These are phyloP conservation scores for Stichopus horrens DNA, from an alignment of 53 echinoderm and acorn worm genomes.

Conservation along the genomic window DNA sequence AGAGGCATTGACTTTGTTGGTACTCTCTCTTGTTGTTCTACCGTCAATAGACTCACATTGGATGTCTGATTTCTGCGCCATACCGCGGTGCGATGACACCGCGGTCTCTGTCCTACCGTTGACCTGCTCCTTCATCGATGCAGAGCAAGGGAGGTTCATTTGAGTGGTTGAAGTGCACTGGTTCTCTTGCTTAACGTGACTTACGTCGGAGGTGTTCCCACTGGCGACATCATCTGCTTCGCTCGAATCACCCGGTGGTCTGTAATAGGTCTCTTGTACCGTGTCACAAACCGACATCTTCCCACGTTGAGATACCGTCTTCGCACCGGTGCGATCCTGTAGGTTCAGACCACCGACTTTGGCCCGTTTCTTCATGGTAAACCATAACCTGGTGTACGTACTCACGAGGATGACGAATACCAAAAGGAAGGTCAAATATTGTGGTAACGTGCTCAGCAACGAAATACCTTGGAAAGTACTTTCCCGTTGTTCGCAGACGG, in stretches of 20 bases:
- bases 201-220: not conserved
- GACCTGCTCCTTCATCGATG: not conserved
- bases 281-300: not conserved
- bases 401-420: not conserved
- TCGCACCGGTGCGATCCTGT: not conserved
- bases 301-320: not conserved
- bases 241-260: not conserved
- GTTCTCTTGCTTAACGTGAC: not conserved
- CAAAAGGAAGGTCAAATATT: not conserved
- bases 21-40: not conserved
- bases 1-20: not conserved
- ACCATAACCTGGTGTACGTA: conserved; percentile 8
- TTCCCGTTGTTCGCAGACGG: conserved; percentile 4
- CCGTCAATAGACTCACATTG: too few relatives aligned
- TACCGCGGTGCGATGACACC: not conserved
- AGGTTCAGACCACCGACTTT: not conserved
- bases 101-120: not conserved
- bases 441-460: not conserved
- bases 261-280: not conserved
- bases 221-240: not conserved
- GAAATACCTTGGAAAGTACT: not conserved
- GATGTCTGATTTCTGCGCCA: too few relatives aligned
- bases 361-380: conserved; percentile 7
- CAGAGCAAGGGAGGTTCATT: not conserved
- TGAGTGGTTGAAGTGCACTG: not conserved